A percentile compares a stretch with the other conserved stretches of the same genome.
phyloP scores from a whole-genome alignment of 1,140 invertebrate genomes.

The Bombus huntii region DNA sequence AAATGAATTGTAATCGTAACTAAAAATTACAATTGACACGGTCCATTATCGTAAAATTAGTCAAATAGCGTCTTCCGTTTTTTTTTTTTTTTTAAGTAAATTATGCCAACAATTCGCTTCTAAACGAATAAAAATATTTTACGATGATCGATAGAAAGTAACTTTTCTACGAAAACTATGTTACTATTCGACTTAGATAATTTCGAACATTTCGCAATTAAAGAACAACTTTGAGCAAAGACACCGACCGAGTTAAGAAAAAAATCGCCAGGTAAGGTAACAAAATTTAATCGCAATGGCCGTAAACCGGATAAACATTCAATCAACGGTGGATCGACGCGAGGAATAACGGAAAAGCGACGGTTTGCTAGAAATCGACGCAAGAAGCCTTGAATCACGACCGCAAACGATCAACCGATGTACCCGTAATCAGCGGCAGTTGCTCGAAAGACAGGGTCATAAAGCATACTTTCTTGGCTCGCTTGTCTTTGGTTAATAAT shows the following conservation, averaged over 20 bases:
- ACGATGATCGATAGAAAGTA: not conserved
- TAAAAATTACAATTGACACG: not conserved
- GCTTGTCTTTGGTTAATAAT: constrained; percentile 49
- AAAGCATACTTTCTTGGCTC: constrained; percentile 32
- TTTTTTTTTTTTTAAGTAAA: not conserved
- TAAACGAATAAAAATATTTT: not conserved
- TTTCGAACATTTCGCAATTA: not conserved
- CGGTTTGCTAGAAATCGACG: constrained; percentile 5
- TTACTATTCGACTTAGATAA: not conserved
- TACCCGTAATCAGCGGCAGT: constrained; percentile 42
- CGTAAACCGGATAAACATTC: not conserved
- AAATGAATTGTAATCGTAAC: not conserved
- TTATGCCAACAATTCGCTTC: not conserved
- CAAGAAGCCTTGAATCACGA: constrained; percentile 28
- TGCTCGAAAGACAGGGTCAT: constrained; percentile 46
- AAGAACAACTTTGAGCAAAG: not conserved
- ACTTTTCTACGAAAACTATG: not conserved
- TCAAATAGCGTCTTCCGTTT: not conserved
- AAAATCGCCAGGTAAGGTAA: not conserved
- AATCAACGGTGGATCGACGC: not conserved
- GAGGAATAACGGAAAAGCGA: constrained; percentile 25
- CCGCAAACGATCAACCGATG: constrained; percentile 38
- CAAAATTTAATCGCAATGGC: not conserved
- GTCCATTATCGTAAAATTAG: not conserved
- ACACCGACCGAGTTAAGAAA: not conserved